Base-by-base conservation (phyloP, 2,797 vertebrate species). In the Hozukius guyotensis region DNA sequence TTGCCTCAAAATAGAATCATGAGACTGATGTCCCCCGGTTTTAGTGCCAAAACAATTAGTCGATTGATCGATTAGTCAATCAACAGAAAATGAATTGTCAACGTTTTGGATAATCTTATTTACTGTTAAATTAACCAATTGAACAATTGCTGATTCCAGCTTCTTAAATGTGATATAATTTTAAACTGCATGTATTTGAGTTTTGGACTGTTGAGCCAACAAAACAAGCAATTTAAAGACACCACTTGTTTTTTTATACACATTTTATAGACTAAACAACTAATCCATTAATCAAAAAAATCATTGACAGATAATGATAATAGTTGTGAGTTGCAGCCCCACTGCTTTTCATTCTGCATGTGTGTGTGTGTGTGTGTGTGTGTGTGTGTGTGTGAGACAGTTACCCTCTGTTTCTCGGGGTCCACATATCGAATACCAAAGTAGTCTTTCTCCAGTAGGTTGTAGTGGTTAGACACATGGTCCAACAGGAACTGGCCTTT, bases 401-500 rank as follows among this genome's bases (percentile, higher is more conserved):
- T 90, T 93, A 99, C 98, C 97, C 98, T 96, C 90, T 99, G 98
- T 89, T 98, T 99, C 88, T 99, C 98, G 10, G 97, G 97, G 78
- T 99, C 98, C 94, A 99, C 98, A 65, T 98, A 99, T 93, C 98
- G 97, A 93, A 99, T 97, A 67, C 98, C 98, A 86, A 99, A 99
- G 91, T 99, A 99, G 93, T 99, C 98, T 90, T 97, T 99, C 93
- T 99, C 98, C 85, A 99, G 93, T 71, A 99, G 95, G 91, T 97
- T 99, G 95, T 98, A 99, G 93, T 99, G 98, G 94, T 99, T 99
- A 93, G 98, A 99, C 89, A 99, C 97, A 90, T 98, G 96, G 89
- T 99, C 98, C 88, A 99, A 93, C 68, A 99, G 96, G 94, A 98
- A 98, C 91, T 99, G 98, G 61, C 98, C 98, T 94, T 97, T 99